phyloP scores from a whole-genome alignment of 2,888 invertebrate genomes.

The Xanthorhoe designata region DNA sequence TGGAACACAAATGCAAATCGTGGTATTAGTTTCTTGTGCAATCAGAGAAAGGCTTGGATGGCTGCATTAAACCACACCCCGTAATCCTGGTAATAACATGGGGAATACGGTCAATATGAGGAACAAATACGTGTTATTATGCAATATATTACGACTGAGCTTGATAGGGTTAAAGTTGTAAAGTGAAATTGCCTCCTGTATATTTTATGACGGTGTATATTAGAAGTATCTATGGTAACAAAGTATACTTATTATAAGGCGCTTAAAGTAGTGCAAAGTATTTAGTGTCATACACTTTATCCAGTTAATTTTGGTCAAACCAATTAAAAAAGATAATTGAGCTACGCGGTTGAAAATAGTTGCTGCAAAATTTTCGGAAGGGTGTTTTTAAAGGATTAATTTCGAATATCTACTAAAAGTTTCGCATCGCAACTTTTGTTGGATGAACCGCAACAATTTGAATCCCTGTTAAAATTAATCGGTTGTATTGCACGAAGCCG shows the following conservation, averaged over 20 bases:
- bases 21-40: constrained; percentile 7
- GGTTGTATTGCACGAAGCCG: constrained; percentile 42
- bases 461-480: constrained; percentile 43
- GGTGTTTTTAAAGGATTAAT: constrained; percentile 30
- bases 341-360: constrained; percentile 12
- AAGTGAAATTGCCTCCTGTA: constrained; percentile 6
- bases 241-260: background rate
- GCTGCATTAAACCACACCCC: constrained; percentile 44
- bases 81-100: constrained; percentile 54
- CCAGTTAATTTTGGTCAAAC: constrained; percentile 3
- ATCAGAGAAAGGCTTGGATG: constrained; percentile 11
- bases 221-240: background rate
- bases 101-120: constrained; percentile 54
- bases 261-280: background rate
- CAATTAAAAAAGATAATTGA: constrained; percentile 20
- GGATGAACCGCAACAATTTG: constrained; percentile 41
- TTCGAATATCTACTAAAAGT: constrained; percentile 26
- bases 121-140: constrained; percentile 32
- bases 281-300: background rate
- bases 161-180: constrained; percentile 21
- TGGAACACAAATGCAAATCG: background rate
- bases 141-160: constrained; percentile 19
- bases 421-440: constrained; percentile 30
- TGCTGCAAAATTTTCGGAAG: constrained; percentile 12
- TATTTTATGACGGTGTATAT: background rate